Percentiles rank a stretch among this genome's conserved stretches.
Conservation (phyloP, 2,797 vertebrate genomes). For the Myripristis murdjan region DNA sequence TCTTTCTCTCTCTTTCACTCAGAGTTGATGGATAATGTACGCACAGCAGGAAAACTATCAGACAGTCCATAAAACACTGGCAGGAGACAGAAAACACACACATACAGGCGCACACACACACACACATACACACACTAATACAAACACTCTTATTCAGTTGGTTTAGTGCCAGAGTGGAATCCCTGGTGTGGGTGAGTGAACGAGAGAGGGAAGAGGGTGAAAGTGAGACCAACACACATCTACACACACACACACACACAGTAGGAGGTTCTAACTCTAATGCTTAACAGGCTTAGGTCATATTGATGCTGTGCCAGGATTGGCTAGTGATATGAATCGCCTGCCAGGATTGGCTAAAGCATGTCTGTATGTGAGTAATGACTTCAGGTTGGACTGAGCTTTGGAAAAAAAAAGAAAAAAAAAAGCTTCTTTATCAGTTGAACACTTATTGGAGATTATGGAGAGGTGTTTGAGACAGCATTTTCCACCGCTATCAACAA, state of each 20-base stretch:
- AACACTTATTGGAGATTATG: slow-evolving; percentile 56
- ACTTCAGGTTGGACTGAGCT: slow-evolving; percentile 66
- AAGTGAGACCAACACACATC: slow-evolving; percentile 35
- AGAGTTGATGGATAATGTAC: slow-evolving; percentile 67
- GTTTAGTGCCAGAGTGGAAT: slow-evolving; percentile 63
- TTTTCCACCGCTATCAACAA: slow-evolving; percentile 61
- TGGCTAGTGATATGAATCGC: slow-evolving; percentile 65
- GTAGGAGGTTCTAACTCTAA: slow-evolving; percentile 69
- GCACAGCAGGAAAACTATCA: slow-evolving; percentile 53
- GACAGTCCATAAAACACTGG: slow-evolving; percentile 67
- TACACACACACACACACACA: slow-evolving; percentile 24
- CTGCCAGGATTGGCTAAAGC: slow-evolving; percentile 71
- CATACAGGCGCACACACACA: slow-evolving; percentile 39
- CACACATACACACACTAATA: slow-evolving; percentile 1
- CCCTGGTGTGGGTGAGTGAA: slow-evolving; percentile 47
- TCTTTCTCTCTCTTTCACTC: slow-evolving; percentile 51
- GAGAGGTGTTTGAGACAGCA: slow-evolving; percentile 60
- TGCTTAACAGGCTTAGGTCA: slow-evolving; percentile 76
- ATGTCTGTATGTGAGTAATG: slow-evolving; percentile 72
- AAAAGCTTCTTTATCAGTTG: slow-evolving; percentile 77
- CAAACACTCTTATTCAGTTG: slow-evolving; percentile 27
- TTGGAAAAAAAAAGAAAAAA: slow-evolving; percentile 61
- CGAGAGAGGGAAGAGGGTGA: slow-evolving; percentile 48
- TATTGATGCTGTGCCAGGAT: slow-evolving; percentile 74
- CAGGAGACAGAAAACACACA: slow-evolving; percentile 60